Base-by-base conservation (phyloP, 2,797 vertebrate species). In the Myoxocephalus aenaeus region DNA sequence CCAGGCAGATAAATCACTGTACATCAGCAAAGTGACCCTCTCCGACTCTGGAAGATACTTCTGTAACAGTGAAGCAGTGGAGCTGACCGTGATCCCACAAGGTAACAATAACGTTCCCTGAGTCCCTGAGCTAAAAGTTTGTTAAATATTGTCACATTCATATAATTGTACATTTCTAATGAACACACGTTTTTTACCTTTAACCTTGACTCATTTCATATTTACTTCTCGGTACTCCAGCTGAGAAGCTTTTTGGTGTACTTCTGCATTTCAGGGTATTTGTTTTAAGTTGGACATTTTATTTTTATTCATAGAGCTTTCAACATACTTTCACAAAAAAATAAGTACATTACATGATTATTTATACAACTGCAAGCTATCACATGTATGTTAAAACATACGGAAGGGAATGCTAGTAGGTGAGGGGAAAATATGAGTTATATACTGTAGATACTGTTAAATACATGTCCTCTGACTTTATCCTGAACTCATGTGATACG, bases 21-120 rank as follows among this genome's bases (percentile, higher is more conserved):
- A 0, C 3, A 5, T 81, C 2, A 0, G 0, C 0, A 65, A 0
- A 1, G 11, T 4, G 3, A 0, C 0, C 0, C 0, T 0, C 56
- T 83, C 83, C 27, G 80, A 82, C 53, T 5, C 38, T 76, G 86
- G 86, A 0, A 70, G 0, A 58, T 87, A 64, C 0, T 64, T 40
- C 1, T 87, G 85, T 56, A 63, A 84, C 15, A 8, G 11, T 44
- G 0, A 64, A 69, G 70, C 15, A 0, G 67, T 15, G 40, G 22
- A 71, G 1, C 73, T 87, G 70, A 76, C 58, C 0, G 85, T 84
- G 53, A 77, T 84, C 70, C 64, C 70, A 53, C 12, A 58, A 80
- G 85, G 85, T 87, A 82, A 80, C 50, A 25, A 27, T 27, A 27
- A 27, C 25, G 44, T 32, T 22, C 0, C 54, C 61, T 58, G 27